Evolutionary conservation across 2,888 invertebrate species (phyloP).

Genomic region (Erpobdella octoculata): DNA sequence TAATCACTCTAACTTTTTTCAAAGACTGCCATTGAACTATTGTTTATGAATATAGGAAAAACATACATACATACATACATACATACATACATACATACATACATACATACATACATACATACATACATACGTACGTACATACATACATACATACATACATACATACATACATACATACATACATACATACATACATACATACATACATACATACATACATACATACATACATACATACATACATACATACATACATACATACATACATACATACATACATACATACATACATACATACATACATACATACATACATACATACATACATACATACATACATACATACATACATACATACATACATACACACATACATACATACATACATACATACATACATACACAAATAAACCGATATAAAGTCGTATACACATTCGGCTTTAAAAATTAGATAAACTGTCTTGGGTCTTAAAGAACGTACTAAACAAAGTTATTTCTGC

Average conservation of each 20-base stretch:
- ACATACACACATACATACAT: neutral
- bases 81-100: conserved; percentile 1
- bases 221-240: conserved; percentile 14
- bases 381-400: conserved; percentile 1
- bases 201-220: conserved; percentile 13
- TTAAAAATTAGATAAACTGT: too few species aligned
- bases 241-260: conserved; percentile 18
- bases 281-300: neutral
- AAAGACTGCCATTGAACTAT: too few species aligned
- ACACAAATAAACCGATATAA: neutral
- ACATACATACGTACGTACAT: neutral
- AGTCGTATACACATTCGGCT: too few species aligned
- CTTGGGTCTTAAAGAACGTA: too few species aligned
- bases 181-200: conserved; percentile 16
- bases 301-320: neutral
- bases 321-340: neutral
- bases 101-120: neutral
- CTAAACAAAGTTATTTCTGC: too few species aligned
- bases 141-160: neutral
- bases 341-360: neutral
- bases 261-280: conserved; percentile 7
- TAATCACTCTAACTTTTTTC: too few species aligned
- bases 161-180: conserved; percentile 14
- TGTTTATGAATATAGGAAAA: neutral
- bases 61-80: neutral